Conservation (phyloP, 2,113 vertebrate species). For the Halcyon senegalensis region DNA sequence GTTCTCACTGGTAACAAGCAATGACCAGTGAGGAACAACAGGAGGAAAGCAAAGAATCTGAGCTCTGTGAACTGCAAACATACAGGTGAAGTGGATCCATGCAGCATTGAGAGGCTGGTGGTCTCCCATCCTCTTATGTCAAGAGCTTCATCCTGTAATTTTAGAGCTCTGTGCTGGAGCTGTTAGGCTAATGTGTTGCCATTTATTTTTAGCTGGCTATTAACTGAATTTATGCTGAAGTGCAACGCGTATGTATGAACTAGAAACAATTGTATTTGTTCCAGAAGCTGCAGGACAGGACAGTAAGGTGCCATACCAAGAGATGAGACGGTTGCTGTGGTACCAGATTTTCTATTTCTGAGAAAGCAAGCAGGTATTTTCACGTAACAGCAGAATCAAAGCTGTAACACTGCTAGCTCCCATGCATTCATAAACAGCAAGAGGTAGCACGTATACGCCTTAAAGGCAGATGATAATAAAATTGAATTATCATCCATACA, state of each 20-base stretch:
- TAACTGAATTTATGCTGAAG: neutral
- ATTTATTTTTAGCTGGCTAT: accelerated
- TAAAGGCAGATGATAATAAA: neutral
- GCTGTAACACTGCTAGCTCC: neutral
- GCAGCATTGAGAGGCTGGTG: accelerated
- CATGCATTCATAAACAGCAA: neutral
- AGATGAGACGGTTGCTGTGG: neutral
- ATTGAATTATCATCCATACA: neutral
- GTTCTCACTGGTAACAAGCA: neutral
- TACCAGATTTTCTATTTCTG: neutral
- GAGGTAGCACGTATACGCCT: neutral
- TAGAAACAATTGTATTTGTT: neutral
- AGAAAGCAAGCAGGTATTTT: neutral
- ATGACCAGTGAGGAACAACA: neutral
- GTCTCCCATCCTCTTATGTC: neutral
- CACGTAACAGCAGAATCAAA: neutral
- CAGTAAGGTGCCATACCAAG: neutral
- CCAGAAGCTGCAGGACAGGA: neutral
- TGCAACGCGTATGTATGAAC: accelerated
- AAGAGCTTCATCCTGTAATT: too few species aligned
- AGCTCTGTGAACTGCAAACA: accelerated
- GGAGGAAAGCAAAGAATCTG: neutral
- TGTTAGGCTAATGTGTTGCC: neutral
- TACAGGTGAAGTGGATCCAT: accelerated
- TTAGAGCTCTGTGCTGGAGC: neutral